Evolutionary conservation across 2,888 invertebrate genomes (phyloP).

Genomic region (Pimpla rufipes): DNA sequence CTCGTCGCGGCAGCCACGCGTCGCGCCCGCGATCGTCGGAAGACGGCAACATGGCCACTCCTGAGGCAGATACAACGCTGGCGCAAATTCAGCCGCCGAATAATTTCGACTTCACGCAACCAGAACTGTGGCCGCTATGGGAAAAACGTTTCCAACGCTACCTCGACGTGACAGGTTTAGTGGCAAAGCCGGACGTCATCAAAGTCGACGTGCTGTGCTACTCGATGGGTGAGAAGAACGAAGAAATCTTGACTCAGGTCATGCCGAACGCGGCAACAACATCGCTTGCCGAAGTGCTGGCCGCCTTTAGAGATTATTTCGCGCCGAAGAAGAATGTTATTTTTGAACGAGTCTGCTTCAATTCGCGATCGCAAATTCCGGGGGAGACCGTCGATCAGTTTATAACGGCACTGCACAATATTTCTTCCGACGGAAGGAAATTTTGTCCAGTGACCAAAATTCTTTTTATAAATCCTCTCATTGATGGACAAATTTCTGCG

Average conservation of each 20-base stretch:
- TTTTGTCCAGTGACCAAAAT: no score
- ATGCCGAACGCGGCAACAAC: slow-evolving; percentile 38
- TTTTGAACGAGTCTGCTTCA: slow-evolving; percentile 72
- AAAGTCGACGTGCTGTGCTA: slow-evolving; percentile 65
- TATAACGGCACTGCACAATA: no score
- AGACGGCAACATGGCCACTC: slow-evolving; percentile 5
- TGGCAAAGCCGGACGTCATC: background rate
- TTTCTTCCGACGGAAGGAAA: no score
- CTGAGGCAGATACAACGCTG: slow-evolving; percentile 13
- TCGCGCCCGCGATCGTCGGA: background rate
- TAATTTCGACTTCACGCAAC: slow-evolving; percentile 43
- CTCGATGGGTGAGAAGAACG: slow-evolving; percentile 67
- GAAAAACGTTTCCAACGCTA: slow-evolving; percentile 31
- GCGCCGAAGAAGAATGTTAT: slow-evolving; percentile 71
- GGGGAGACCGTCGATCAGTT: slow-evolving; percentile 66
- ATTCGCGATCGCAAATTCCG: slow-evolving; percentile 67
- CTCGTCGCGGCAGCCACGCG: slow-evolving; percentile 10
- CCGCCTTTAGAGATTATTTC: slow-evolving; percentile 68
- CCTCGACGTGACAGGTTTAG: background rate
- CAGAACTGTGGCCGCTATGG: slow-evolving; percentile 47
- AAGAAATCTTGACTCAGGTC: slow-evolving; percentile 54
- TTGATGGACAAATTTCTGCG: background rate
- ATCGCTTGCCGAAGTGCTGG: slow-evolving; percentile 55
- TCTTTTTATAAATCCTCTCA: background rate
- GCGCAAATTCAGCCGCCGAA: slow-evolving; percentile 40